Conservation (phyloP, 2,888 invertebrate species). For the Cataglyphis albicans region DNA sequence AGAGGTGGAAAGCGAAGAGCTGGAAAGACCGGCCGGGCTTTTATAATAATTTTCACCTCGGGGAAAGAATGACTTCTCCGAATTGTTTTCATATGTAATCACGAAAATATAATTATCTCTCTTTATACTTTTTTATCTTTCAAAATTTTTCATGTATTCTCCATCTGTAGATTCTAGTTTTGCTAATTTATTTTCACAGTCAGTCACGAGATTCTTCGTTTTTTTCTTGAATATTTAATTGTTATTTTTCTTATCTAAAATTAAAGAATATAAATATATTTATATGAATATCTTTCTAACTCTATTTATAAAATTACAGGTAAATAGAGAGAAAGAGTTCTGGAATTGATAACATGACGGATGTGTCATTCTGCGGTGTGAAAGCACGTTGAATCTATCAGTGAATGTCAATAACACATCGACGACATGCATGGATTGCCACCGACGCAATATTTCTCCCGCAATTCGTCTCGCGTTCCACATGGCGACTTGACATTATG, state of each 20-base stretch:
- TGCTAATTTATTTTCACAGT: neutral
- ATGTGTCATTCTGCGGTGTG: conserved; percentile 2
- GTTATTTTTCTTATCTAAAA: neutral
- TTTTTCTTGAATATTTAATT: neutral
- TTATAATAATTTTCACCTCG: conserved; percentile 30
- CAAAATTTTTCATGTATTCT: neutral
- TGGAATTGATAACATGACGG: neutral
- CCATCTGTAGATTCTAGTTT: neutral
- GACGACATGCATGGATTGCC: conserved; percentile 59
- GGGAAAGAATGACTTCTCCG: neutral
- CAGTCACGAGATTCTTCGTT: neutral
- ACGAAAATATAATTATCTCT: neutral
- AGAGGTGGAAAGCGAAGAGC: conserved; percentile 28
- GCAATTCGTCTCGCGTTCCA: conserved; percentile 35
- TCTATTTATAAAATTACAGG: neutral
- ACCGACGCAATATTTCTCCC: conserved; percentile 47
- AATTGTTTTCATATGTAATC: neutral
- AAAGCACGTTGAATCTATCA: conserved; percentile 21
- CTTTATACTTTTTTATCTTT: neutral
- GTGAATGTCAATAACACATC: conserved; percentile 67
- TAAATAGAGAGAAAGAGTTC: neutral
- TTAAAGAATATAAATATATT: neutral
- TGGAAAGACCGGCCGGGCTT: conserved; percentile 29
- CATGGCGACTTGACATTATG: conserved; percentile 65
- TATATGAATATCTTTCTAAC: neutral